Base-by-base conservation (phyloP, 2,113 vertebrate species). In the Mus spicilegus region DNA sequence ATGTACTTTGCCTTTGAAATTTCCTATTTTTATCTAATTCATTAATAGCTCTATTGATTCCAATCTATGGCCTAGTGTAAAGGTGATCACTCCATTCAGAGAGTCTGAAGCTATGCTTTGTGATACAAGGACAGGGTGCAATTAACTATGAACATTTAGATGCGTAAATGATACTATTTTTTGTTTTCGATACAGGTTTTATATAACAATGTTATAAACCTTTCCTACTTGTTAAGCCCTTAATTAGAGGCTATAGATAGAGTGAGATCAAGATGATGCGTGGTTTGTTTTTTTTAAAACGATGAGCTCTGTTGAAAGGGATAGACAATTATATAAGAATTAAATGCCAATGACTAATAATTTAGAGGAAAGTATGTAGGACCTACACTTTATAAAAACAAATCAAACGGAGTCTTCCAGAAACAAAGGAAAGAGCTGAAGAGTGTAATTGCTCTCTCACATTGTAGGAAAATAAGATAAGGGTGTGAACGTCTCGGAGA, bases 151-250 rank as follows among this genome's bases (percentile, higher is more conserved):
- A 67, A 81, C 6, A 92, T 70, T 93, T 78, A 11, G 13, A 46
- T 30, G 56, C 2, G 75, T 88, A 76, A 81, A 84, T 61, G 6
- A 75, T 78, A 28, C 22, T 85, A 17, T 1, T 20, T 89, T 95
- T 93, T 70, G 63, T 91, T 96, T 90, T 81, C 28, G 20, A 28
- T 69, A 39, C 14, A 82, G 1, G 89, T 76, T 61, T 96, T 84
- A 81, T 46, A 51, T 86, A 42, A 11, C 89, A 56, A 89, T 90
- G 46, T 89, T 93, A 73, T 94, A 94, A 94, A 54, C 22, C 77
- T 3, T 24, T 46, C 51, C 19, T 67, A 84, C 14, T 86, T 94
- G 3, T 11, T 56, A 92, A 73, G 13, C 6, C 12, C 28, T 80
- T 8, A 46, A 36, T 42, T 87, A 51, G 70, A 96, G 80, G 7